Evolutionary conservation across 2,113 vertebrate species (phyloP).

Genomic region (Nycticryphes semicollaris): DNA sequence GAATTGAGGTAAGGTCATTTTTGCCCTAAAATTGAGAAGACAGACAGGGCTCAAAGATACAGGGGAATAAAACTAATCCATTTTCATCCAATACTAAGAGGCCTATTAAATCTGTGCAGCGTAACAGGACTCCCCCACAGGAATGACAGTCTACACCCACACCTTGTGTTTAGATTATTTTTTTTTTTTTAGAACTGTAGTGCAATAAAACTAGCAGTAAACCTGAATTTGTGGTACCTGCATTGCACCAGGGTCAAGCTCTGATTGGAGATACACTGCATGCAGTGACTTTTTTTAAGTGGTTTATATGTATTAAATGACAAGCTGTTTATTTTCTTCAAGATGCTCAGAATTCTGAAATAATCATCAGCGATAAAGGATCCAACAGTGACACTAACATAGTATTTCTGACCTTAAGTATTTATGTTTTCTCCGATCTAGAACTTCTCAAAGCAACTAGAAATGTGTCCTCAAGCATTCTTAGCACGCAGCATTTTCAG

Average conservation of each 20-base stretch:
- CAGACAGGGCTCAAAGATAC: background rate
- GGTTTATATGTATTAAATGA: background rate
- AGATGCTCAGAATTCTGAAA: background rate
- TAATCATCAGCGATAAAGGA: background rate
- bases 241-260: background rate
- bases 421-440: background rate
- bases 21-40: slow-evolving; percentile 83
- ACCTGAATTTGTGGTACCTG: background rate
- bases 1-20: slow-evolving; percentile 93
- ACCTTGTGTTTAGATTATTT: background rate
- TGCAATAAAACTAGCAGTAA: background rate
- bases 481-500: background rate
- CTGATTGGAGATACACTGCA: background rate
- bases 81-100: background rate
- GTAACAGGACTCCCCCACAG: background rate
- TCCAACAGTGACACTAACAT: background rate
- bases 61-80: background rate
- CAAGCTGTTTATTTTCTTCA: background rate
- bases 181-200: background rate
- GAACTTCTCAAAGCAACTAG: background rate
- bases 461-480: background rate
- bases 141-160: background rate
- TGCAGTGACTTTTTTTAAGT: background rate
- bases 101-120: background rate
- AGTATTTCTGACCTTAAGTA: background rate